These are phyloP conservation scores for Lemur catta DNA, from an alignment of 2,797 vertebrate species.

Conservation along the genomic window DNA sequence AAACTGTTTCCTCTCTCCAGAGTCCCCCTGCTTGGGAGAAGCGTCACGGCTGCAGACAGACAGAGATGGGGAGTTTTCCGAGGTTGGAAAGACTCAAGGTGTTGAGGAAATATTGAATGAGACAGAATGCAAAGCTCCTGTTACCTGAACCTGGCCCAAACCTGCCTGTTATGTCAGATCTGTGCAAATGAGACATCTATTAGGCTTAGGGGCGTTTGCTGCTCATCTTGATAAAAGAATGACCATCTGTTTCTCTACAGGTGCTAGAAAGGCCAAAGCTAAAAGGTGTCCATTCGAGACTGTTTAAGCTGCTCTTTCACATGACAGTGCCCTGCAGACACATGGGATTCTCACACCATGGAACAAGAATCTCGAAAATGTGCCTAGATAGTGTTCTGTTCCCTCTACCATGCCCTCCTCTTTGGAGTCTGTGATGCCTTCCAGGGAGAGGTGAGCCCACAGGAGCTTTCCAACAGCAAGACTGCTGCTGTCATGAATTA, in stretches of 20 bases:
- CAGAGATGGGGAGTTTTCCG: not conserved
- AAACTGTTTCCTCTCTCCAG: not conserved
- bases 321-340: accelerated
- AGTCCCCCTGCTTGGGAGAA: not conserved
- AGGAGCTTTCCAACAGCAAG: not conserved
- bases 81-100: not conserved
- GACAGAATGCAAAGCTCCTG: not conserved
- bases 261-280: not conserved
- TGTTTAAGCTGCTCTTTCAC: not conserved
- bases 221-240: not conserved
- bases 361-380: not conserved
- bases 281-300: not conserved
- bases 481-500: not conserved
- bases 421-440: not conserved
- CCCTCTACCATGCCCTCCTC: not conserved
- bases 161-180: not conserved
- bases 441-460: not conserved
- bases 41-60: not conserved
- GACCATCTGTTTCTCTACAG: not conserved
- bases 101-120: not conserved
- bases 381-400: not conserved
- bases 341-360: not conserved
- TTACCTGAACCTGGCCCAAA: not conserved
- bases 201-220: not conserved
- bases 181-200: not conserved